Percentiles rank a stretch among this genome's conserved stretches.
Conservation (phyloP, 2,797 vertebrate genomes). For the Necrosyrtes monachus region DNA sequence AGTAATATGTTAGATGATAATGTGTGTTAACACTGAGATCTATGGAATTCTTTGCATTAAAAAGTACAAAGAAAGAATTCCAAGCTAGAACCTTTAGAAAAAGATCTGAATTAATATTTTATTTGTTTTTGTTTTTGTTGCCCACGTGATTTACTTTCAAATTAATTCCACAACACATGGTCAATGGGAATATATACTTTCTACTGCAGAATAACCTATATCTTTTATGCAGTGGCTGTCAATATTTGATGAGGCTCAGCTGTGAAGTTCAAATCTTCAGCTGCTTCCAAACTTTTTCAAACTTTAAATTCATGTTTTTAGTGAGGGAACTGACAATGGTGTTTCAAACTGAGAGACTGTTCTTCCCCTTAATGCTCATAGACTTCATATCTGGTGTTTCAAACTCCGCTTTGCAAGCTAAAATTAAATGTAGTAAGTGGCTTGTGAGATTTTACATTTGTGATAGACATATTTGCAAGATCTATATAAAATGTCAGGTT, state of each 20-base stretch:
- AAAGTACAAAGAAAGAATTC: background rate
- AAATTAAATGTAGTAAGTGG: background rate
- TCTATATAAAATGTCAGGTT: background rate
- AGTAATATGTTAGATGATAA: constrained; percentile 1
- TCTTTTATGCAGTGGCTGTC: background rate
- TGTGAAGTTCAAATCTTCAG: background rate
- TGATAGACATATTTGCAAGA: background rate
- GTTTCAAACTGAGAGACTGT: background rate
- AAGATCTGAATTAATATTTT: background rate
- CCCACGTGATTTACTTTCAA: background rate
- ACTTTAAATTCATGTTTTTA: background rate
- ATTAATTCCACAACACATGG: background rate
- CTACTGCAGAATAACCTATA: background rate
- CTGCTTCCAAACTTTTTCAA: background rate
- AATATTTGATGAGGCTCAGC: background rate
- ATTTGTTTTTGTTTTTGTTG: background rate
- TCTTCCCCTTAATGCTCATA: background rate
- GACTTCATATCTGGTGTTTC: background rate
- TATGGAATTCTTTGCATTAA: constrained; percentile 18
- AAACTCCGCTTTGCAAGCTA: background rate
- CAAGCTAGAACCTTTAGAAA: background rate
- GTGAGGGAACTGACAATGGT: background rate
- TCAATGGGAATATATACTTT: background rate
- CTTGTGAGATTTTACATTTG: background rate
- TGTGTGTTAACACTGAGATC: background rate